A percentile compares a stretch with the other conserved stretches of the same genome.
Evolutionary conservation across 2,888 invertebrate species (phyloP).

Genomic region (Caenorhabditis sp.): DNA sequence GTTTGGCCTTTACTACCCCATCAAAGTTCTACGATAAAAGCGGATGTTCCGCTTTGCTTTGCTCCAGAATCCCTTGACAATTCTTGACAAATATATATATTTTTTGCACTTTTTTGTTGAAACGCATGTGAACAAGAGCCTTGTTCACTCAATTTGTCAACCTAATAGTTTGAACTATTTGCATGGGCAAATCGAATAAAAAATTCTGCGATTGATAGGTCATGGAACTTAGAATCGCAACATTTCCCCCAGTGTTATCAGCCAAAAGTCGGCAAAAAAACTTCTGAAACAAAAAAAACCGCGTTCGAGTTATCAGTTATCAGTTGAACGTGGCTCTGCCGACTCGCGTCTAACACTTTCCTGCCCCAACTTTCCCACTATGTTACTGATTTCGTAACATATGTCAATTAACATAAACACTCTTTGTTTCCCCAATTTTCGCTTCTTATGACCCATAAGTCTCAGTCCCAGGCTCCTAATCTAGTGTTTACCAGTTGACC

Average conservation of each 20-base stretch:
- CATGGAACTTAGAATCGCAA: slow-evolving; percentile 22
- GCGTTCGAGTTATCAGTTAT: slow-evolving; percentile 34
- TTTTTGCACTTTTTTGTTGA: slow-evolving; percentile 20
- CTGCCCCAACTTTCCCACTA: slow-evolving; percentile 7
- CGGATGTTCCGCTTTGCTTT: no score
- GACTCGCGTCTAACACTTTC: slow-evolving; percentile 1
- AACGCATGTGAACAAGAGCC: neutral
- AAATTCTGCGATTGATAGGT: slow-evolving; percentile 33
- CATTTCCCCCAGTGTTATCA: slow-evolving; percentile 34
- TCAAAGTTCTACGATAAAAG: slow-evolving; percentile 27
- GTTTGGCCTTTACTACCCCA: slow-evolving; percentile 41
- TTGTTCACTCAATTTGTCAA: neutral
- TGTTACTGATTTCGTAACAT: slow-evolving; percentile 12
- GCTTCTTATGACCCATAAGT: slow-evolving; percentile 1
- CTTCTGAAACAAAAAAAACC: slow-evolving; percentile 7
- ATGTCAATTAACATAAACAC: slow-evolving; percentile 29
- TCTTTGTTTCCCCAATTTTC: neutral
- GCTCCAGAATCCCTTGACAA: slow-evolving; percentile 26
- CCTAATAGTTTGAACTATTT: neutral
- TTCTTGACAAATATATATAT: no score
- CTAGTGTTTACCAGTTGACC: slow-evolving; percentile 42
- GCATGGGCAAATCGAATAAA: neutral
- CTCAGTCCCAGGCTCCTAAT: slow-evolving; percentile 5
- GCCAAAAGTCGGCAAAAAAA: slow-evolving; percentile 39
- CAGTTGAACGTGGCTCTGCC: slow-evolving; percentile 33